phyloP scores from a whole-genome alignment of 2,888 invertebrate species.

The Lepidonotus clava region DNA sequence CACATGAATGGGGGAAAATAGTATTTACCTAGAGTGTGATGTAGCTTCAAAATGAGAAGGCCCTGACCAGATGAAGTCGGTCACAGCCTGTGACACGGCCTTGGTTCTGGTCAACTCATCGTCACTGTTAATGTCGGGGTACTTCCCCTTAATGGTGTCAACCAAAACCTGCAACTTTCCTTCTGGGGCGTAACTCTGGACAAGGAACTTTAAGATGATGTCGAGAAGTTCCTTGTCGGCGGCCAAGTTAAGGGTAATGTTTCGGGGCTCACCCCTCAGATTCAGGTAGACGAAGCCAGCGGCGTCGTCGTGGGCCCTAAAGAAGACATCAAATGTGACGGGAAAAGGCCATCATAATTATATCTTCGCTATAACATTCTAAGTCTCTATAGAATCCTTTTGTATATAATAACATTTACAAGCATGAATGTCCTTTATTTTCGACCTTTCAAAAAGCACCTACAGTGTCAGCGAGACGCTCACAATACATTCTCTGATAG shows the following conservation, averaged over 20 bases:
- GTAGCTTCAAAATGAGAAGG: slow-evolving; percentile 10
- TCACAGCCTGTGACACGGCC: background rate
- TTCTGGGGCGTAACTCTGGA: background rate
- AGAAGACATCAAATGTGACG: too few relatives aligned
- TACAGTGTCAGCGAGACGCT: too few relatives aligned
- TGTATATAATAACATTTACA: background rate
- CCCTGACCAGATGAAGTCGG: background rate
- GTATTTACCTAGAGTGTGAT: background rate
- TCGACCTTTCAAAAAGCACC: too few relatives aligned
- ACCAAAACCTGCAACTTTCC: background rate
- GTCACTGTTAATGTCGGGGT: background rate
- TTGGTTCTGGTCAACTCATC: background rate
- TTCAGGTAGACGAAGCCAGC: slow-evolving; percentile 17
- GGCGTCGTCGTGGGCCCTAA: background rate
- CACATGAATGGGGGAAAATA: background rate
- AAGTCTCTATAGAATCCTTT: too few relatives aligned
- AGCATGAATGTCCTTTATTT: too few relatives aligned
- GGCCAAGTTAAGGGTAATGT: background rate
- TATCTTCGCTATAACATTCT: too few relatives aligned
- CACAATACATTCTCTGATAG: too few relatives aligned
- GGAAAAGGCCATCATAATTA: too few relatives aligned
- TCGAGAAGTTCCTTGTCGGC: slow-evolving; percentile 18
- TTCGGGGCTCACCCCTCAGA: background rate
- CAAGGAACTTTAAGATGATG: background rate
- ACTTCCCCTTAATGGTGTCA: background rate